A percentile compares a stretch with the other conserved stretches of the same genome.
Conservation (phyloP, 2,797 vertebrate species). For the Esox lucius region DNA sequence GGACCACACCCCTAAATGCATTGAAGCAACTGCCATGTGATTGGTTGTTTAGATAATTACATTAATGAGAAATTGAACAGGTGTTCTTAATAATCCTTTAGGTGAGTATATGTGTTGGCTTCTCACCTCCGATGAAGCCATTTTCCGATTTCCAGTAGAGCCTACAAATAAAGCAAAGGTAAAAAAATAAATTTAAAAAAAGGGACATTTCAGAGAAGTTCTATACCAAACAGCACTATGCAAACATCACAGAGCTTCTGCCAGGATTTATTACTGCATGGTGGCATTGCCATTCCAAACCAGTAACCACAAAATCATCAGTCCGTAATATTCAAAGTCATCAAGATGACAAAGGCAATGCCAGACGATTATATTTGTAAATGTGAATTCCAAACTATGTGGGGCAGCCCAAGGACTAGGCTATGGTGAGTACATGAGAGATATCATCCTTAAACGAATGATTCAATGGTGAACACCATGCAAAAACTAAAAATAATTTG, state of each 20-base stretch:
- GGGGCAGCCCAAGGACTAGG: too few relatives aligned
- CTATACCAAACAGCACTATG: background rate
- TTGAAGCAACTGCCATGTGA: too few relatives aligned
- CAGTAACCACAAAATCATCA: background rate
- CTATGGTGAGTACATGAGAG: too few relatives aligned
- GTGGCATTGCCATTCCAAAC: background rate
- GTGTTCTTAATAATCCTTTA: too few relatives aligned
- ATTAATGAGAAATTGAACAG: too few relatives aligned
- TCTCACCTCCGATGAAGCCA: slow-evolving; percentile 69
- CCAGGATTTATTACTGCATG: background rate
- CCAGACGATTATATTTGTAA: background rate
- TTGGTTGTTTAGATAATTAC: too few relatives aligned
- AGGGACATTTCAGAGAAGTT: background rate
- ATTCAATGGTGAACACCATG: too few relatives aligned
- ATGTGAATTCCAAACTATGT: too few relatives aligned
- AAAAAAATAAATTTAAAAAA: background rate
- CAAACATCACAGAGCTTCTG: background rate
- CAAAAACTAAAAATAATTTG: too few relatives aligned
- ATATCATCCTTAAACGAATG: too few relatives aligned
- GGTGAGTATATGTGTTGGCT: background rate
- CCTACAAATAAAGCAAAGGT: slow-evolving; percentile 47
- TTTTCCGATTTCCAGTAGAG: slow-evolving; percentile 58
- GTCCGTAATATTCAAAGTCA: background rate
- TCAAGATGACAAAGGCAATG: background rate
- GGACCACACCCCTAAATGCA: too few relatives aligned